A percentile compares a stretch with the other conserved stretches of the same genome.
phyloP scores from a whole-genome alignment of 2,888 invertebrate species.

The Cheilosia pagana region DNA sequence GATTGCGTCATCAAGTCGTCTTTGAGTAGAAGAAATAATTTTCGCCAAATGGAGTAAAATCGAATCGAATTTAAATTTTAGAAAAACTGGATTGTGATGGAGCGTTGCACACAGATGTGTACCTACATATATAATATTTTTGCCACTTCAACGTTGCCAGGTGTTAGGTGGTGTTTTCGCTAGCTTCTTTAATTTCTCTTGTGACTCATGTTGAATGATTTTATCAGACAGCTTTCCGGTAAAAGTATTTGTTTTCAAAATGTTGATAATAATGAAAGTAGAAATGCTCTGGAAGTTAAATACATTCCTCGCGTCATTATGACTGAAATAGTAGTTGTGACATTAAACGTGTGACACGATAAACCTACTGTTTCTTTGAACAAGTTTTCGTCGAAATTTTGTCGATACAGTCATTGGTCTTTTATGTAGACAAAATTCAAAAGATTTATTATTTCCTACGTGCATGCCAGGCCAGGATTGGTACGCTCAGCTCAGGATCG shows the following conservation, averaged over 20 bases:
- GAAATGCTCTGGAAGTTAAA: not conserved
- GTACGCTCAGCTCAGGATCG: too few relatives aligned
- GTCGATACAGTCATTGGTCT: not conserved
- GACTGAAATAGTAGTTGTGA: not conserved
- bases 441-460: too few relatives aligned
- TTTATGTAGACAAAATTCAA: not conserved
- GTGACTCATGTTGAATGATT: slow-evolving; percentile 25
- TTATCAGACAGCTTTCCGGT: not conserved
- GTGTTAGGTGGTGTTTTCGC: slow-evolving; percentile 1
- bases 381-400: not conserved
- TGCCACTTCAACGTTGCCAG: slow-evolving; percentile 43
- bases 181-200: not conserved
- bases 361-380: not conserved
- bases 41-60: slow-evolving; percentile 16
- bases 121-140: slow-evolving; percentile 1
- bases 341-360: not conserved
- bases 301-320: not conserved
- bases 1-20: slow-evolving; percentile 59
- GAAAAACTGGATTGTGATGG: slow-evolving; percentile 40
- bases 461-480: too few relatives aligned
- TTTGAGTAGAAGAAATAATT: slow-evolving; percentile 24
- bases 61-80: slow-evolving; percentile 22
- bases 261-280: not conserved
- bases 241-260: not conserved
- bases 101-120: not conserved